A percentile compares a stretch with the other conserved stretches of the same genome.
Evolutionary conservation across 2,113 vertebrate genomes (phyloP).

Genomic region (Spermophilus dauricus): DNA sequence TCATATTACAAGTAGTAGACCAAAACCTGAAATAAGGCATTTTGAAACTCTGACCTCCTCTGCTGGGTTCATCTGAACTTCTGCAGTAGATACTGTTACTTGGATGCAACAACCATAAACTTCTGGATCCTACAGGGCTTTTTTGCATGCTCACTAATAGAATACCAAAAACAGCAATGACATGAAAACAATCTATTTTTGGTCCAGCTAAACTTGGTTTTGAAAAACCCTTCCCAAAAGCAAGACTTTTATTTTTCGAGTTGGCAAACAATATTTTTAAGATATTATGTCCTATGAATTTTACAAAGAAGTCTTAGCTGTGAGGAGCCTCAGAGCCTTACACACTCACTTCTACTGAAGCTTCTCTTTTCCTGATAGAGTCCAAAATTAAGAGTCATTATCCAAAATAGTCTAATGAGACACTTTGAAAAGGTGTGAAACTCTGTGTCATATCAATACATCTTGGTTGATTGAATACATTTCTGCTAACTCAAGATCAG

Average conservation of each 20-base stretch:
- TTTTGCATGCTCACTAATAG: slow-evolving; percentile 77
- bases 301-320: not conserved
- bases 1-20: slow-evolving; percentile 77
- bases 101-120: slow-evolving; percentile 80
- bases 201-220: slow-evolving; percentile 83
- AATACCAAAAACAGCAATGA: slow-evolving; percentile 82
- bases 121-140: slow-evolving; percentile 84
- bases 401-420: slow-evolving; percentile 68
- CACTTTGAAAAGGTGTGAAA: slow-evolving; percentile 70
- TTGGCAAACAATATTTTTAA: slow-evolving; percentile 51
- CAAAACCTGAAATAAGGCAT: slow-evolving; percentile 61
- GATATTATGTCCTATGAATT: slow-evolving; percentile 31
- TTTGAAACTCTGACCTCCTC: slow-evolving; percentile 73
- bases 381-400: slow-evolving; percentile 71
- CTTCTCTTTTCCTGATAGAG: slow-evolving; percentile 21
- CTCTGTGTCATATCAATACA: slow-evolving; percentile 57
- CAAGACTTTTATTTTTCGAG: slow-evolving; percentile 72
- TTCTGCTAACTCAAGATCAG: slow-evolving; percentile 64
- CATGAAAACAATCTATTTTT: slow-evolving; percentile 84
- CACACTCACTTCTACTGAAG: not conserved
- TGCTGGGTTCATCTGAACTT: not conserved
- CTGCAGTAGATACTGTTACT: slow-evolving; percentile 71
- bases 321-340: slow-evolving; percentile 3
- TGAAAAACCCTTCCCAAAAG: slow-evolving; percentile 79
- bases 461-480: slow-evolving; percentile 74